Evolutionary conservation across 2,888 invertebrate species (phyloP), one percentile per base, ranked within the genome.

Genomic region (Drosophila kambysellisi): DNA sequence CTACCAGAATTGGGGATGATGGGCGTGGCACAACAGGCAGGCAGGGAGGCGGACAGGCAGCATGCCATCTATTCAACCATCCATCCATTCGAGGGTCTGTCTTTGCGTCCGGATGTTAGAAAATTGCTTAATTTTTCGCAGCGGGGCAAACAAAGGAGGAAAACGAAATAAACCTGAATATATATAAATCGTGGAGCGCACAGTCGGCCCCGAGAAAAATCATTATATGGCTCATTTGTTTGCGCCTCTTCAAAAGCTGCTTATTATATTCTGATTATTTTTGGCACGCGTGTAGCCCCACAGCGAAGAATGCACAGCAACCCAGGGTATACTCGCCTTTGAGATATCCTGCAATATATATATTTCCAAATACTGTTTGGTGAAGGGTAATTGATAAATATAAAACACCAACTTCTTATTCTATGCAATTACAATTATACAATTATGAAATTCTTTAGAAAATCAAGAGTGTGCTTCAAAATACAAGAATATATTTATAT

Each of bases 171-270:
- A 56, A 71, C 67, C 74, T 73, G 62, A 74, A 67, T 70, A 71
- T 76, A 71, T 76, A 79, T 37, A 82, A 82, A 81, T 86, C 79
- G 75, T 53, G 32, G 17, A 60, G 63, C 58, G 33, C 43, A 32
- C 43, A 63, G 64, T 54, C 59, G 56, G 43, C 48, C 70, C 74
- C 25, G 20, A 67, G 58, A 68, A 83, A 83, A 73, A 82, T 85
- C 81, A 88, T 88, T 82, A 88, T 76, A 88, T 81, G 88, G 72
- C 79, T 83, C 85, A 85, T 85, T 85, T 88, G 85, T 81, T 85
- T 77, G 79, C 85, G 85, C 81, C 83, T 76, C 72, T 76, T 73
- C 63, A 79, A 79, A 79, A 82, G 79, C 85, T 76, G 76, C 85
- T 85, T 85, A 85, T 85, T 85, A 85, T 81, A 72, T 70, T 88